phyloP scores from a whole-genome alignment of 2,888 invertebrate species.

The Lasioglossum villosulum region DNA sequence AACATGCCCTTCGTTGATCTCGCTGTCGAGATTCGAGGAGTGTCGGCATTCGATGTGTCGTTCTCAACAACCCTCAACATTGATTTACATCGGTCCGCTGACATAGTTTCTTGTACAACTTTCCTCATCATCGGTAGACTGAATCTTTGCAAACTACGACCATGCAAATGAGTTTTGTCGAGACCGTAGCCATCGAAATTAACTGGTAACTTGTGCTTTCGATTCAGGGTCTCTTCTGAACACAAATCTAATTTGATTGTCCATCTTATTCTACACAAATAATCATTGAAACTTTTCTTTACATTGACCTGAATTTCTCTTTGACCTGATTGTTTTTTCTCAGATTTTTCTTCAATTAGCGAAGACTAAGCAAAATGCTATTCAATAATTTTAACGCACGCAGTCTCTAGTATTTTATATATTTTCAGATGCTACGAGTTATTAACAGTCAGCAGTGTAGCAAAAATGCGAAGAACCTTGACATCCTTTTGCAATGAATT shows the following conservation, averaged over 20 bases:
- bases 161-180: neutral
- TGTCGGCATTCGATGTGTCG: neutral
- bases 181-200: neutral
- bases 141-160: neutral
- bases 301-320: neutral
- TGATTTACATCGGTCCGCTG: neutral
- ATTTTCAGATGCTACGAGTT: neutral
- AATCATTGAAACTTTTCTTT: neutral
- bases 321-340: too few relatives aligned
- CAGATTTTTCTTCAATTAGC: neutral
- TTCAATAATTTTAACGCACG: neutral
- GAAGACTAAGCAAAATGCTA: neutral
- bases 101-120: neutral
- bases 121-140: neutral
- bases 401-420: neutral
- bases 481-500: too few relatives aligned
- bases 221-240: too few relatives aligned
- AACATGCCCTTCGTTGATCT: neutral
- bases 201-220: too few relatives aligned
- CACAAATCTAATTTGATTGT: too few relatives aligned
- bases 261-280: neutral
- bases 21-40: neutral
- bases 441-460: too few relatives aligned
- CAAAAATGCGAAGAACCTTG: too few relatives aligned
- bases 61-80: neutral